Evolutionary conservation across 2,888 invertebrate genomes (phyloP).

Genomic region (Taphrorychus bicolor): DNA sequence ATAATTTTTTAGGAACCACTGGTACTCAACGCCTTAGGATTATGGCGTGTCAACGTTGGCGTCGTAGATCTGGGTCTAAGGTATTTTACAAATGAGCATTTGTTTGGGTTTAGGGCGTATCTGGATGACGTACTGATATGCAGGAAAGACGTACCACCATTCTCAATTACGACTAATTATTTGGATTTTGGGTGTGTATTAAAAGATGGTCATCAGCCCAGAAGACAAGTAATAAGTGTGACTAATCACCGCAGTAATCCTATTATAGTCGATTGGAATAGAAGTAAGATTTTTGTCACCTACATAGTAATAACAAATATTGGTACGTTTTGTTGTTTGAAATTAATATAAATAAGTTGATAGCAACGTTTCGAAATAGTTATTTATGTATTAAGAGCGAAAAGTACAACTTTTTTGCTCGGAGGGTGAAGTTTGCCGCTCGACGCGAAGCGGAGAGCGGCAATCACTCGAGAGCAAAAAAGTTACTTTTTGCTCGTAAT

Average conservation of each 20-base stretch:
- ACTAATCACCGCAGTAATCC: constrained; percentile 46
- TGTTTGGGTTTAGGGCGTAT: constrained; percentile 51
- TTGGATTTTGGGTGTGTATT: constrained; percentile 54
- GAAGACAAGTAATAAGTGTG: constrained; percentile 30
- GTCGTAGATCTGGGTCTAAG: constrained; percentile 26
- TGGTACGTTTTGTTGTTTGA: no score
- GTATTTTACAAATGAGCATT: constrained; percentile 33
- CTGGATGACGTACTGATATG: constrained; percentile 48
- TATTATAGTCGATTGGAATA: constrained; percentile 48
- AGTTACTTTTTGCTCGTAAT: no score
- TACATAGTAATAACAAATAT: no score
- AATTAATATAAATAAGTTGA: no score
- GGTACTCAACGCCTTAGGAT: constrained; percentile 51
- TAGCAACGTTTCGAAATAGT: no score
- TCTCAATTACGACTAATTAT: constrained; percentile 51
- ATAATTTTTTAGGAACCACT: constrained; percentile 53
- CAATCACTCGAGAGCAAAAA: no score
- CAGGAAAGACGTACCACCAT: constrained; percentile 43
- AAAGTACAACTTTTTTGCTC: no score
- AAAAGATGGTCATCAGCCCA: constrained; percentile 11
- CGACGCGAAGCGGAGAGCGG: no score
- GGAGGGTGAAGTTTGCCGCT: no score
- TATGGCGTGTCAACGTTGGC: constrained; percentile 25
- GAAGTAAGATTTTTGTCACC: constrained; percentile 47
- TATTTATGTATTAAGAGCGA: no score